Evolutionary conservation across 35 echinoderm and acorn worm genomes (phyloP).

Genomic region (Heliocidaris tuberculata): DNA sequence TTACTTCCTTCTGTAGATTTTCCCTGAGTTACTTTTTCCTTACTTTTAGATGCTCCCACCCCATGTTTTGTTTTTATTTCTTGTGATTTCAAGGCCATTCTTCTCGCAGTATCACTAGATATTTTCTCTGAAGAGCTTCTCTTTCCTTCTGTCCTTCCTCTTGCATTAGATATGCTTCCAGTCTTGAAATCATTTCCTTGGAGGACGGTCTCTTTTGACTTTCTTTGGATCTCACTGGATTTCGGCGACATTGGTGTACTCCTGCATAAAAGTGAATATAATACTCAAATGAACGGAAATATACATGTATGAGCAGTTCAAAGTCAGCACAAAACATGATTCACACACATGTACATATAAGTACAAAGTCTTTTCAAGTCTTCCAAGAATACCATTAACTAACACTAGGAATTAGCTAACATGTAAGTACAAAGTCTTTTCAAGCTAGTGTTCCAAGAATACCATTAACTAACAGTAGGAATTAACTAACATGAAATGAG

Average conservation of each 20-base stretch:
- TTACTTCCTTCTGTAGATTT: not conserved
- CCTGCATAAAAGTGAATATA: not conserved
- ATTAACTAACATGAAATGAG: too few species aligned
- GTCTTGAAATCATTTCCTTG: not conserved
- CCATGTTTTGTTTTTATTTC: not conserved
- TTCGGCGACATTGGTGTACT: not conserved
- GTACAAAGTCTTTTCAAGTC: too few species aligned
- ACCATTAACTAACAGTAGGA: too few species aligned
- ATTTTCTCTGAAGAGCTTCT: not conserved
- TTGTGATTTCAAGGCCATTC: not conserved
- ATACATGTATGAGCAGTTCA: not conserved
- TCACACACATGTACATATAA: too few species aligned
- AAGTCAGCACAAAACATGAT: too few species aligned
- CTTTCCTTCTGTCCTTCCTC: not conserved
- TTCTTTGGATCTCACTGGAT: not conserved
- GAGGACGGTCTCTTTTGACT: slow-evolving; percentile 11
- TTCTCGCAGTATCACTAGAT: not conserved
- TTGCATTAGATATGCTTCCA: not conserved
- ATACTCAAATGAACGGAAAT: not conserved
- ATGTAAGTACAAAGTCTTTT: too few species aligned
- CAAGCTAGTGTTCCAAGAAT: too few species aligned
- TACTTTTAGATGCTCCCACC: not conserved
- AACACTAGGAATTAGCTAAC: too few species aligned
- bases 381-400: too few species aligned
- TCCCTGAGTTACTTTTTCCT: not conserved